These are phyloP conservation scores for Amblyopsis rosae DNA, from an alignment of 2,113 vertebrate species.

Conservation along the genomic window DNA sequence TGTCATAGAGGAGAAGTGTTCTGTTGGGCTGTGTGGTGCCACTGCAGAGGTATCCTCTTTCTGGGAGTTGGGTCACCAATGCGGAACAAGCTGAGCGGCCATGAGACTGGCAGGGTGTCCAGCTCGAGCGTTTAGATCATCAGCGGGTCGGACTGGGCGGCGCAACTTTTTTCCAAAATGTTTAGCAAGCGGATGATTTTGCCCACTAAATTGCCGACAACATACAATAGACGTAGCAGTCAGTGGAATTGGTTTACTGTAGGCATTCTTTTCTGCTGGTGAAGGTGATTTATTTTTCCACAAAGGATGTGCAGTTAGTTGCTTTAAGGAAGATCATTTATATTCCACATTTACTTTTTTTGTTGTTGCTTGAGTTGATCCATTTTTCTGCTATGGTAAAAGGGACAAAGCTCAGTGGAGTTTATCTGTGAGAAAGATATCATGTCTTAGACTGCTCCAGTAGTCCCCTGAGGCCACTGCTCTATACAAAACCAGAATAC, in stretches of 20 bases:
- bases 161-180: constrained; percentile 12
- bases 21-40: constrained; percentile 49
- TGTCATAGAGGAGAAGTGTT: constrained; percentile 51
- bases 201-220: neutral
- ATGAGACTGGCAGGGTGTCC: neutral
- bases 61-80: constrained; percentile 41
- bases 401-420: constrained; percentile 28
- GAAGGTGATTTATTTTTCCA: constrained; percentile 19
- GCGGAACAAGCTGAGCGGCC: constrained; percentile 43
- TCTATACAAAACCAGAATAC: constrained; percentile 20
- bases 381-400: constrained; percentile 15
- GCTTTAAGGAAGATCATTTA: constrained; percentile 24
- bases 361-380: constrained; percentile 8
- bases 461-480: constrained; percentile 23
- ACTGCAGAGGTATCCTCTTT: constrained; percentile 49
- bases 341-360: constrained; percentile 26
- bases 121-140: constrained; percentile 26
- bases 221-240: no score
- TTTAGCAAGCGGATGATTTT: constrained; percentile 11
- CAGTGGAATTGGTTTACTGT: constrained; percentile 1
- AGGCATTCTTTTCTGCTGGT: neutral
- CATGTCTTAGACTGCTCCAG: constrained; percentile 33
- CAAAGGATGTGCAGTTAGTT: constrained; percentile 30
- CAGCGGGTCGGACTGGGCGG: constrained; percentile 28
- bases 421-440: constrained; percentile 44